Evolutionary conservation across 2,113 vertebrate species (phyloP).

Genomic region (Ameiurus melas): DNA sequence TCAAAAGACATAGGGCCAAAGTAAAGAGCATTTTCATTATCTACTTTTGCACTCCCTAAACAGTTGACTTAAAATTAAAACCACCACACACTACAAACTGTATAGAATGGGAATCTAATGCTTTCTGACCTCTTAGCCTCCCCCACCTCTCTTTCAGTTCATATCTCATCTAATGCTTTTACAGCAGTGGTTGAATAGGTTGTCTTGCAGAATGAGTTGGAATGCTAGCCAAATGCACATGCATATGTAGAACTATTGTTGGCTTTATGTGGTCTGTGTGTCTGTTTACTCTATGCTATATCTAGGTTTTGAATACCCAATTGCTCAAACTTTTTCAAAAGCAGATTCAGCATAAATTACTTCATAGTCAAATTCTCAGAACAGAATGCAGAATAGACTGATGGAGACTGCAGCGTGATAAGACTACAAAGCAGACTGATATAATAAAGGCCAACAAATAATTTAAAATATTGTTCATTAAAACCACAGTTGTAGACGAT

Average conservation of each 20-base stretch:
- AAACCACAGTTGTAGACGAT: not conserved
- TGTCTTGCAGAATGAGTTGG: not conserved
- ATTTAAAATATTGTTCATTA: not conserved
- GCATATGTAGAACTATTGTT: not conserved
- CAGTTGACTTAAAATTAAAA: not conserved
- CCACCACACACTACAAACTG: not conserved
- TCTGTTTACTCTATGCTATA: no score
- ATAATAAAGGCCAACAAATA: not conserved
- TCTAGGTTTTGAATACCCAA: not conserved
- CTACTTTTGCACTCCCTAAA: not conserved
- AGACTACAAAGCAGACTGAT: not conserved
- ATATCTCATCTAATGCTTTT: not conserved
- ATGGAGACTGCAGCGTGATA: not conserved
- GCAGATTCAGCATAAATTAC: not conserved
- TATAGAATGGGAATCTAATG: not conserved
- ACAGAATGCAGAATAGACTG: not conserved
- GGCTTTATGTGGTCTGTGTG: not conserved
- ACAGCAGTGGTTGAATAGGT: not conserved
- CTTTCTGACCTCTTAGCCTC: not conserved
- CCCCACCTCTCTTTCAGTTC: not conserved
- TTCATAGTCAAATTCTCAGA: not conserved
- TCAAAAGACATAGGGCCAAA: not conserved
- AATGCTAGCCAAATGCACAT: no score
- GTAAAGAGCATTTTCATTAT: not conserved
- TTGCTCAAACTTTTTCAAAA: not conserved